Conservation (phyloP, 2,113 vertebrate species). For the Rhinolophus ferrumequinum region DNA sequence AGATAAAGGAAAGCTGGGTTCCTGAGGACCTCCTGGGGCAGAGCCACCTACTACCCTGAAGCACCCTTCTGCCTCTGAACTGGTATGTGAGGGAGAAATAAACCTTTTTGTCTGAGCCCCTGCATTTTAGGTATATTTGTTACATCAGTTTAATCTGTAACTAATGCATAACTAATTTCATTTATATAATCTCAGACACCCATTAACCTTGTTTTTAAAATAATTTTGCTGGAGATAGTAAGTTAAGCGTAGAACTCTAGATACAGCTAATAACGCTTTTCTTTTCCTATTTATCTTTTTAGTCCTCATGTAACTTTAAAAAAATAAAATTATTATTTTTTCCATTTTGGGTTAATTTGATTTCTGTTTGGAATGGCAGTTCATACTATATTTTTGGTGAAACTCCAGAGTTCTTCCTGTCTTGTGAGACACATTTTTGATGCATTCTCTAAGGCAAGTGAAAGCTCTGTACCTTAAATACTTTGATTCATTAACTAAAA, state of each 20-base stretch:
- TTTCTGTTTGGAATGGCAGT: neutral
- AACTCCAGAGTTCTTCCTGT: neutral
- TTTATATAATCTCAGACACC: neutral
- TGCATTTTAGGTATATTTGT: neutral
- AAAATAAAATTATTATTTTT: slow-evolving; percentile 1
- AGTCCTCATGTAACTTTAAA: neutral
- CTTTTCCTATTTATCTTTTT: neutral
- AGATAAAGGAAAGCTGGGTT: neutral
- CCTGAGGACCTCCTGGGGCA: neutral
- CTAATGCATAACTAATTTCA: neutral
- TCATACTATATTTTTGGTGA: neutral
- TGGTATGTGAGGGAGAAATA: neutral
- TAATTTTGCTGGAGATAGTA: neutral
- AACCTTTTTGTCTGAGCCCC: neutral
- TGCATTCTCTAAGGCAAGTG: neutral
- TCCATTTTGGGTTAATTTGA: neutral
- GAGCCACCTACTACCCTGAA: neutral
- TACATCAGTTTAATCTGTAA: neutral
- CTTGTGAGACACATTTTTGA: neutral
- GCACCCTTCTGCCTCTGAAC: neutral
- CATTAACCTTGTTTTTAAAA: neutral
- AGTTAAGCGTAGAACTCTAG: neutral
- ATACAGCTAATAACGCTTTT: neutral
- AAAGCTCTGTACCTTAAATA: neutral
- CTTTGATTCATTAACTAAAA: neutral